Evolutionary conservation across 2,888 invertebrate species (phyloP), one percentile per base, ranked within the genome.

Genomic region (Sceliomorpha sp.): DNA sequence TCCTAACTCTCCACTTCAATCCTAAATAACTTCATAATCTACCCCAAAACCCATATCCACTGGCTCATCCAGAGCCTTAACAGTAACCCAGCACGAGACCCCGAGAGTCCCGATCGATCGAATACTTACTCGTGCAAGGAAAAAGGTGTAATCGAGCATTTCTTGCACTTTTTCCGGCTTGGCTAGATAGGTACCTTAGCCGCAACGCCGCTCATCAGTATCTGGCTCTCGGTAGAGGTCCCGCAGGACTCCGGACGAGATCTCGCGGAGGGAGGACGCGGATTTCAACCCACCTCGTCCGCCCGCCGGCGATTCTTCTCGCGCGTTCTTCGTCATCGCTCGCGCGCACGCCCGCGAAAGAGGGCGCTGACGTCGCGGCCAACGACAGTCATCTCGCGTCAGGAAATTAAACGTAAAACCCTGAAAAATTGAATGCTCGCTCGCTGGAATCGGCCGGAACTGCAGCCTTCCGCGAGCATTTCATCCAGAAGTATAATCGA

Each of bases 371-470:
- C 36, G 58, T 53, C 44, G 26, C 31, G 42, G 20, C 39, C 48
- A 44, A 56, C 51, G 17, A 53, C 32, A 32, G 45, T 58, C 51
- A 59, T 64, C 62, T 42, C 42, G 53, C 59, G 17, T 31, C 69
- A 58, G 68, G 72, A 72, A 72, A 69, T 69, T 64, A 58, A 72
- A 69, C 66, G 58, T 56, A 66, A 66, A 72, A 64, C 45, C 51
- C 60, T 69, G 60, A 60, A 72, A 69, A 64, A 64, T 60, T 66
- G 68, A 51, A 69, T 48, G 47, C 58, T 53, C 53, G 27, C 47
- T 47, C 37, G 29, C 53, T 53, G 62, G 53, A 62, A 62, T 62
- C 56, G 47, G 13, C 29, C 47, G 39, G 45, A 44, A 56, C 45
- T 34, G 32, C 13, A 56, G 14, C 9, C 44, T 44, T 37, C 36